A percentile compares a stretch with the other conserved stretches of the same genome.
phyloP scores from a whole-genome alignment of 92 coral and sea anemone species.

The Siderastrea siderea region DNA sequence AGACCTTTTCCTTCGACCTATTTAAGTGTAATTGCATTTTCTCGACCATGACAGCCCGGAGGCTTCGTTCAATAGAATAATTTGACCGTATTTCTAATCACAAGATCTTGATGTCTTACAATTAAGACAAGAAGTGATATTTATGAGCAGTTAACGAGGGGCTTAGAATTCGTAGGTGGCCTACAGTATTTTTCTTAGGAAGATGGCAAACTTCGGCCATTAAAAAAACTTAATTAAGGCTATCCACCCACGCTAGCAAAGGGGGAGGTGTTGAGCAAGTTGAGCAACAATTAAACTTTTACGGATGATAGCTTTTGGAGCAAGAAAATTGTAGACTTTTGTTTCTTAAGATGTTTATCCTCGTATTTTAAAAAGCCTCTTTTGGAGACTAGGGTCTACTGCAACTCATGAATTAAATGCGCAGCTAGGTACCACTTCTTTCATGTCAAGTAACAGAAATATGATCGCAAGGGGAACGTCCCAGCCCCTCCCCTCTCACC shows the following conservation, averaged over 20 bases:
- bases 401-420: too few relatives aligned
- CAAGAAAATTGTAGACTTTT: neutral
- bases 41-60: neutral
- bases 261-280: neutral
- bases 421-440: too few relatives aligned
- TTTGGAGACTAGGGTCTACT: too few relatives aligned
- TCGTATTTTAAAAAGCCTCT: too few relatives aligned
- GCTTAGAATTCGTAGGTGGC: neutral
- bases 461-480: too few relatives aligned
- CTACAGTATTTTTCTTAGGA: neutral
- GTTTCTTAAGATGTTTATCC: too few relatives aligned
- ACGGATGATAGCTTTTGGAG: neutral
- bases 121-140: neutral
- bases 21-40: constrained; percentile 1
- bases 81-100: neutral
- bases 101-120: neutral
- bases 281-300: neutral
- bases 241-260: neutral
- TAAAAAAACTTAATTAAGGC: neutral
- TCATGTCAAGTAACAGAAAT: too few relatives aligned
- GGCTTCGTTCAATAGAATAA: neutral
- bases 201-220: neutral
- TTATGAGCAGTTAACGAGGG: neutral
- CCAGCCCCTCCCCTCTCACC: neutral
- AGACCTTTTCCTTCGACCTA: too few relatives aligned